Percentiles rank a stretch among this genome's conserved stretches.
phyloP scores from a whole-genome alignment of 2,888 invertebrate species.

The Theristus sp. region DNA sequence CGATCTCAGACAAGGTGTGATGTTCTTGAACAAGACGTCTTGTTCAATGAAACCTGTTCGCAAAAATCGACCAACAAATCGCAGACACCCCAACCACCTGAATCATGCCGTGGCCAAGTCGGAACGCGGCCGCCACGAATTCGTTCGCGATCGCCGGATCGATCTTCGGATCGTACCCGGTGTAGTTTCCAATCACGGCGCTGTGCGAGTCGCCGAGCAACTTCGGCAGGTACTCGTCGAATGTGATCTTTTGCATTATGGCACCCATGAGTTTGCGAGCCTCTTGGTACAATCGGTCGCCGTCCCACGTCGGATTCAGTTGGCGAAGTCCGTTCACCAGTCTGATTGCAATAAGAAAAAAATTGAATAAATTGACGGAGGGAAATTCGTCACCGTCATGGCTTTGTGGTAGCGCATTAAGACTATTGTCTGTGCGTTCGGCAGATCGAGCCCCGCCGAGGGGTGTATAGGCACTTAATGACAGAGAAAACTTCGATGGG shows the following conservation, averaged over 20 bases:
- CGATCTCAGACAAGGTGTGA: too few species aligned
- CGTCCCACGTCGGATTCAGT: conserved; percentile 78
- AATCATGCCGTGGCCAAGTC: conserved; percentile 84
- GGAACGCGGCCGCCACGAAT: conserved; percentile 84
- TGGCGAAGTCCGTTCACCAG: conserved; percentile 54
- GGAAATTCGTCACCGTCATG: too few species aligned
- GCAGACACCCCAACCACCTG: conserved; percentile 52
- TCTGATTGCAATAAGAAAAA: conserved; percentile 30
- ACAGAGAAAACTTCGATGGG: too few species aligned
- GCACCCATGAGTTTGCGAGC: conserved; percentile 63
- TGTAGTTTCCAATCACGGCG: conserved; percentile 52
- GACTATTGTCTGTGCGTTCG: too few species aligned
- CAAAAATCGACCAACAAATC: too few species aligned
- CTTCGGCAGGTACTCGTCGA: conserved; percentile 62
- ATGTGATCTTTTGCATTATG: conserved; percentile 33
- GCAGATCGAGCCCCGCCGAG: too few species aligned
- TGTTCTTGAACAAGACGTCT: too few species aligned
- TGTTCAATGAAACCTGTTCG: too few species aligned
- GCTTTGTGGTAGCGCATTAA: too few species aligned
- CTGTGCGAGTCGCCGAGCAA: conserved; percentile 57
- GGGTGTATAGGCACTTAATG: too few species aligned
- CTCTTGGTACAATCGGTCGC: conserved; percentile 74
- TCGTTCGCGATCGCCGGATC: conserved; percentile 80
- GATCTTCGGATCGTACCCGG: conserved; percentile 56
- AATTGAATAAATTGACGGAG: not conserved